Percentiles rank a stretch among this genome's conserved stretches.
Evolutionary conservation across 2,113 vertebrate species (phyloP).

Genomic region (Bolborhynchus lineola): DNA sequence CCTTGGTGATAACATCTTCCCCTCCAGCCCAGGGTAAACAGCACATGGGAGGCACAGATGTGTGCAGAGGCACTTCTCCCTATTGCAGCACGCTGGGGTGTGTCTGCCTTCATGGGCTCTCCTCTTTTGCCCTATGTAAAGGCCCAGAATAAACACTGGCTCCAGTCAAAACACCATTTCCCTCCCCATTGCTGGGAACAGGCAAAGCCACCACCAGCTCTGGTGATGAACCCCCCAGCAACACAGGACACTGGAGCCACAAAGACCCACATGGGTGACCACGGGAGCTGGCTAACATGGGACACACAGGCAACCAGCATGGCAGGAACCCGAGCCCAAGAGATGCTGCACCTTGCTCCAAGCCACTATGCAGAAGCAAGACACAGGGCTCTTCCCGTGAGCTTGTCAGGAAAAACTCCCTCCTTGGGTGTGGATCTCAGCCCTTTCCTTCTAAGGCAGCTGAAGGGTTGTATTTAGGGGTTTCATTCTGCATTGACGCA

Average conservation of each 20-base stretch:
- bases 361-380: not conserved
- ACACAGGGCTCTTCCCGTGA: not conserved
- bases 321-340: not conserved
- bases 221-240: fast-evolving
- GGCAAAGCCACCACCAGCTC: not conserved
- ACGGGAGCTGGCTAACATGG: fast-evolving
- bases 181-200: not conserved
- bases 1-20: not conserved
- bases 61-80: not conserved
- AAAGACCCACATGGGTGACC: fast-evolving
- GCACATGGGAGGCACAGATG: not conserved
- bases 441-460: not conserved
- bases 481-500: not conserved
- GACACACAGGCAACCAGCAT: not conserved
- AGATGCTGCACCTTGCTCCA: not conserved
- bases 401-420: not conserved
- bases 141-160: not conserved
- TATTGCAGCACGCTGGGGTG: not conserved
- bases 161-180: not conserved
- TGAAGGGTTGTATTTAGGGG: not conserved
- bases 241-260: fast-evolving
- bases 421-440: not conserved
- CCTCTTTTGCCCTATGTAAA: not conserved
- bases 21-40: not conserved
- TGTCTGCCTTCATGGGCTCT: not conserved